A percentile compares a stretch with the other conserved stretches of the same genome.
These are phyloP conservation scores for Manduca sexta DNA, from an alignment of 1,140 invertebrate genomes.

Conservation along the genomic window DNA sequence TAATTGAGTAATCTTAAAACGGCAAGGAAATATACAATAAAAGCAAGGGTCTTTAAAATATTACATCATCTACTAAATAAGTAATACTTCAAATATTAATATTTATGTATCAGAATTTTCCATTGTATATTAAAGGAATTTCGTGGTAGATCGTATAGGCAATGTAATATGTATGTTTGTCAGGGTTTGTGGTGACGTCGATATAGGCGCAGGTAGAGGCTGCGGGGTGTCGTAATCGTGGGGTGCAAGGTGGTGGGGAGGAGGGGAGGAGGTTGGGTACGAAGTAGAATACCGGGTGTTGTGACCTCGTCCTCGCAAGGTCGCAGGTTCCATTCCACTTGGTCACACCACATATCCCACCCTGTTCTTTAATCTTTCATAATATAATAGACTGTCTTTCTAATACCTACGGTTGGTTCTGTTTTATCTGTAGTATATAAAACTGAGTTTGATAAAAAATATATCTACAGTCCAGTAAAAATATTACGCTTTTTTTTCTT, in stretches of 20 bases:
- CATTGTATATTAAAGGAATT: too few species aligned
- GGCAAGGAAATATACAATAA: too few species aligned
- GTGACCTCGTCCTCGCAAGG: slow-evolving; percentile 63
- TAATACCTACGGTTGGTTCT: too few species aligned
- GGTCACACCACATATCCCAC: slow-evolving; percentile 36
- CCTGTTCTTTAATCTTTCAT: slow-evolving; percentile 45
- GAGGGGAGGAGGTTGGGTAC: slow-evolving; percentile 21
- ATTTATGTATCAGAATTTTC: too few species aligned
- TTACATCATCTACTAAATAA: too few species aligned
- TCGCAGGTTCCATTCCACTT: slow-evolving; percentile 52
- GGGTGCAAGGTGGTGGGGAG: slow-evolving; percentile 33
- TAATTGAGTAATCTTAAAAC: too few species aligned
- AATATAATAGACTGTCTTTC: slow-evolving; percentile 26
- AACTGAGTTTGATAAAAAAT: too few species aligned
- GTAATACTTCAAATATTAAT: too few species aligned
- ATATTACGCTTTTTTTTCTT: too few species aligned
- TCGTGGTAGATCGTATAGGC: slow-evolving; percentile 2
- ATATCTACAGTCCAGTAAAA: too few species aligned
- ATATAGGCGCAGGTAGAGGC: too few species aligned
- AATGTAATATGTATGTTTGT: not conserved
- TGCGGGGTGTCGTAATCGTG: not conserved
- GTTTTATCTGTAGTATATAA: not conserved
- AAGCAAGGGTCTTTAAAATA: too few species aligned
- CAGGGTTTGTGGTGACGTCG: slow-evolving; percentile 40
- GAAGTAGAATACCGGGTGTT: slow-evolving; percentile 15